These are phyloP conservation scores for Tragelaphus buxtoni DNA, from an alignment of 2,113 vertebrate species.

Conservation along the genomic window DNA sequence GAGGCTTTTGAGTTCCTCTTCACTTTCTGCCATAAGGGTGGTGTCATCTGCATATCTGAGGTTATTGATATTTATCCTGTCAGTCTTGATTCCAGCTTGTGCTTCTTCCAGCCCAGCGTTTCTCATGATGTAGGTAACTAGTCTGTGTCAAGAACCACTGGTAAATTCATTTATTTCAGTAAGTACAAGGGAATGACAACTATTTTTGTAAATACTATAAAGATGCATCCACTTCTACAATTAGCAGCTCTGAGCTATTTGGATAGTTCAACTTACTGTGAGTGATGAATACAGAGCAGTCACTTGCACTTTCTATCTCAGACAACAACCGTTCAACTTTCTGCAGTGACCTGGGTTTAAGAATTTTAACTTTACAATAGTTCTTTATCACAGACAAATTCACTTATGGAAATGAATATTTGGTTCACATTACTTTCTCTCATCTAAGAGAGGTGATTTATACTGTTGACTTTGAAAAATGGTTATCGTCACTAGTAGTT, in stretches of 20 bases:
- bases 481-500: neutral
- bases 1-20: too few relatives aligned
- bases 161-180: neutral
- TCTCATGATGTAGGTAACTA: neutral
- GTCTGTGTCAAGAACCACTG: neutral
- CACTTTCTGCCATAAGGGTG: too few relatives aligned
- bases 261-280: neutral
- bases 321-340: neutral
- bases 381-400: neutral
- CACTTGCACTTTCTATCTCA: neutral
- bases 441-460: neutral
- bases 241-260: neutral
- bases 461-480: neutral
- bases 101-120: too few relatives aligned
- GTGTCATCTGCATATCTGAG: too few relatives aligned
- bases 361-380: neutral
- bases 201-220: neutral
- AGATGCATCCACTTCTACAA: neutral
- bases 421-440: neutral
- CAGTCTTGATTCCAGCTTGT: too few relatives aligned
- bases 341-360: neutral
- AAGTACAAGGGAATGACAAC: neutral
- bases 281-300: neutral
- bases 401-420: neutral
- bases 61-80: too few relatives aligned